Evolutionary conservation across 2,888 invertebrate genomes (phyloP).

Genomic region (Adineta ricciae): DNA sequence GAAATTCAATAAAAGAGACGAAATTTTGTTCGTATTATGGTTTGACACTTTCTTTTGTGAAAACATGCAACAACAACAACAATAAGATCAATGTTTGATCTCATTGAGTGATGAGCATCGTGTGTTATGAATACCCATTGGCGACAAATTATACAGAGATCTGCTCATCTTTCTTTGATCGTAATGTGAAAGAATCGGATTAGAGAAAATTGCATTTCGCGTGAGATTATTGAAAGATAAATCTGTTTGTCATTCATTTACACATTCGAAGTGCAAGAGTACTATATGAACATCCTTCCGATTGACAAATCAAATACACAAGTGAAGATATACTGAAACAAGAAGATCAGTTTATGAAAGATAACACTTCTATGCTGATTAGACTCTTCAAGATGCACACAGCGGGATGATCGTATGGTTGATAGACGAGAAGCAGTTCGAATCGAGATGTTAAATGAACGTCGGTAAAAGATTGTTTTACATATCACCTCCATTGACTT

Average conservation of each 20-base stretch:
- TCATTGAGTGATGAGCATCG: not conserved
- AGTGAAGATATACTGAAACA: not conserved
- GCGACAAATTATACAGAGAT: not conserved
- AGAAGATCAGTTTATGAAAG: not conserved
- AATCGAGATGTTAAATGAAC: not conserved
- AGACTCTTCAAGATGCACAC: constrained; percentile 3
- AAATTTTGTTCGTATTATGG: not conserved
- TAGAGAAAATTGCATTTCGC: not conserved
- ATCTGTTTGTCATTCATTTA: not conserved
- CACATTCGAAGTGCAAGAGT: not conserved
- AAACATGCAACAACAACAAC: not conserved
- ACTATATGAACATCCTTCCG: not conserved
- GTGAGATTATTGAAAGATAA: not conserved
- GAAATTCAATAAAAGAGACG: not conserved
- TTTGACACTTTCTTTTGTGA: not conserved
- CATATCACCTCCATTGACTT: not conserved
- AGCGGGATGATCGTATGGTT: not conserved
- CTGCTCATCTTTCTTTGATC: not conserved
- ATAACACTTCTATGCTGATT: not conserved
- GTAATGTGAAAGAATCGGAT: not conserved
- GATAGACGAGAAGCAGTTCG: not conserved
- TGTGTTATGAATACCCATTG: not conserved
- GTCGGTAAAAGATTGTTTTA: not conserved
- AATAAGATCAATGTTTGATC: not conserved
- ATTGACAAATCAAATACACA: not conserved